These are phyloP conservation scores for Phacellophora camtschatica DNA, from an alignment of 30 jellyfish, hydroid and myxozoan species.

Conservation along the genomic window DNA sequence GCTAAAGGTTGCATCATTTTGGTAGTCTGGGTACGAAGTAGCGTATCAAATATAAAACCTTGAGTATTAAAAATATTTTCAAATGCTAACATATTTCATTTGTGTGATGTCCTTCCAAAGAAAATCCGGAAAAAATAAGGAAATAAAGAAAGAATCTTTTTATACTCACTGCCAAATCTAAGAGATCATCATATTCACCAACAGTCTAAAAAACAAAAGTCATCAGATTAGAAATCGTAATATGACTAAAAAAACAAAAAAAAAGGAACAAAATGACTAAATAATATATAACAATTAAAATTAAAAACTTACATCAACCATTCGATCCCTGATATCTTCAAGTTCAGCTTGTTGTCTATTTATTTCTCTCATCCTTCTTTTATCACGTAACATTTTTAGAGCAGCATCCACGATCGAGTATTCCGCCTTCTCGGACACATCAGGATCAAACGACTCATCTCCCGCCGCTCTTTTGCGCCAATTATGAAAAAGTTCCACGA, in stretches of 20 bases:
- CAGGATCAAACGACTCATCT: too few species aligned
- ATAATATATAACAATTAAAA: not conserved
- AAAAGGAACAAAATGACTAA: too few species aligned
- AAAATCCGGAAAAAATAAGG: too few species aligned
- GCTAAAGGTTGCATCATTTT: too few species aligned
- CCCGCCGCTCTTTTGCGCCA: not conserved
- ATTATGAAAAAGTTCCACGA: slow-evolving; percentile 20
- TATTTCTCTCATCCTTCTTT: slow-evolving; percentile 26
- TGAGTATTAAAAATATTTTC: too few species aligned
- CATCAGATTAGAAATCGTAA: not conserved
- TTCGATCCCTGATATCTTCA: slow-evolving; percentile 55
- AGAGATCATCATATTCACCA: slow-evolving; percentile 1
- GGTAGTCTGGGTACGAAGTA: too few species aligned
- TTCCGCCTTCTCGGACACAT: not conserved
- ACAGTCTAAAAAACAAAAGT: not conserved
- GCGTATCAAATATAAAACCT: too few species aligned
- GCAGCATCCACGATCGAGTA: slow-evolving; percentile 15
- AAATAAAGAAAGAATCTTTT: too few species aligned
- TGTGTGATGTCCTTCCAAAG: too few species aligned
- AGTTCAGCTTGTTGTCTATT: slow-evolving; percentile 47
- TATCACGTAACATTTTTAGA: slow-evolving; percentile 1
- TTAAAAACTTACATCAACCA: slow-evolving; percentile 43
- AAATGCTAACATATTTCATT: too few species aligned
- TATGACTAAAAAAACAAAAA: not conserved
- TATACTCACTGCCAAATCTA: not conserved